These are phyloP conservation scores for Halcyon chelicuti DNA, from an alignment of 2,797 vertebrate genomes.

Conservation along the genomic window DNA sequence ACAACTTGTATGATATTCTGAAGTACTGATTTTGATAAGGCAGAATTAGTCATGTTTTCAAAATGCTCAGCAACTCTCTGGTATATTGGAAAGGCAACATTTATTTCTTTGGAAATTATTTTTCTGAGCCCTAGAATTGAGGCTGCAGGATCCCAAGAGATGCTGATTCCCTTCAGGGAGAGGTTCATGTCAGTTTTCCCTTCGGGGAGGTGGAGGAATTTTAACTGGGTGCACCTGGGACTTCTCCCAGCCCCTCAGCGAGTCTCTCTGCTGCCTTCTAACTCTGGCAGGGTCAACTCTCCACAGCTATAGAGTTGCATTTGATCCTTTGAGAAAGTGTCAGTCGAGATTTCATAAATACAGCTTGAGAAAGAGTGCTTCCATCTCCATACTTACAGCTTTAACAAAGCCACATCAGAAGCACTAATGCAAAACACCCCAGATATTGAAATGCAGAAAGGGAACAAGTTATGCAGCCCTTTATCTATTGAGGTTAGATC, in stretches of 20 bases:
- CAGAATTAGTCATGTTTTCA: conserved; percentile 22
- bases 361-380: background rate
- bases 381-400: background rate
- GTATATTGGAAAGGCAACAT: background rate
- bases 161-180: conserved; percentile 13
- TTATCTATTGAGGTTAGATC: background rate
- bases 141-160: conserved; percentile 10
- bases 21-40: conserved; percentile 24
- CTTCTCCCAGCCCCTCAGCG: background rate
- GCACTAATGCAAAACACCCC: background rate
- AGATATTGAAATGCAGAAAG: background rate
- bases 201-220: conserved; percentile 33
- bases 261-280: background rate
- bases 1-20: conserved; percentile 21
- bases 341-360: conserved; percentile 29
- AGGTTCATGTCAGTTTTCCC: conserved; percentile 25
- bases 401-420: conserved; percentile 6
- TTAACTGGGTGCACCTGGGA: conserved; percentile 47
- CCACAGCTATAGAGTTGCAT: background rate
- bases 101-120: background rate
- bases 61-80: background rate
- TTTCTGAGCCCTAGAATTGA: conserved; percentile 1
- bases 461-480: background rate
- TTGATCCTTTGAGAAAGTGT: conserved; percentile 30
- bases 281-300: background rate